Percentiles rank a stretch among this genome's conserved stretches.
These are phyloP conservation scores for Ochotona curzoniae DNA, from an alignment of 2,113 vertebrate genomes.

Conservation along the genomic window DNA sequence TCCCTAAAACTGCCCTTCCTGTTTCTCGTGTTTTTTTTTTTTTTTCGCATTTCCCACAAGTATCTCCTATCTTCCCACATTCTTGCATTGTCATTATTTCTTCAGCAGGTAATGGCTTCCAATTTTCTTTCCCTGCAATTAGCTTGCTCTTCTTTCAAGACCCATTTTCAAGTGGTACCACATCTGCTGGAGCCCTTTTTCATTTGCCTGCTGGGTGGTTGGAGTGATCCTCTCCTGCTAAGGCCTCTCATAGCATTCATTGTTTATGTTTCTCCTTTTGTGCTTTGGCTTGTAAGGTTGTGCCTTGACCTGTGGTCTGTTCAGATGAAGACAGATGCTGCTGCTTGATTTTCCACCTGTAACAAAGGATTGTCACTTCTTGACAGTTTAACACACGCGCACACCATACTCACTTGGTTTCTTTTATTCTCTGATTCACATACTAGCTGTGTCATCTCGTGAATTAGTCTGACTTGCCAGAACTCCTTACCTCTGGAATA, in stretches of 20 bases:
- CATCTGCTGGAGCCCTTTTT: background rate
- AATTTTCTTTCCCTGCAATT: conserved; percentile 21
- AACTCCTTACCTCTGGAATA: conserved; percentile 33
- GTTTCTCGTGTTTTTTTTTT: background rate
- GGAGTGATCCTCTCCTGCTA: background rate
- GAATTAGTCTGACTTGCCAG: conserved; percentile 14
- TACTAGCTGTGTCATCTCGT: conserved; percentile 23
- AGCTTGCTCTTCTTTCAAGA: conserved; percentile 17
- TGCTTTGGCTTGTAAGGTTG: conserved; percentile 23
- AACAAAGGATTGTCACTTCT: background rate
- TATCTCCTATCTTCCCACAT: background rate
- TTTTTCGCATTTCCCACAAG: background rate
- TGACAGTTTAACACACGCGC: background rate
- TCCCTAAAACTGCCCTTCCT: background rate
- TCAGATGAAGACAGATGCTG: conserved; percentile 21
- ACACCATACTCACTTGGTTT: background rate
- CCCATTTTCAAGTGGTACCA: background rate
- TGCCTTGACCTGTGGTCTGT: conserved; percentile 40
- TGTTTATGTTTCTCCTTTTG: conserved; percentile 8
- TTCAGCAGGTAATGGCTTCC: conserved; percentile 28
- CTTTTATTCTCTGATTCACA: conserved; percentile 4
- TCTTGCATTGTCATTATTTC: conserved; percentile 26
- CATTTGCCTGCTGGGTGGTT: background rate
- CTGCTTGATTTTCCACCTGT: conserved; percentile 21
- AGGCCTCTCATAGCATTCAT: background rate